These are phyloP conservation scores for Rhodeus uyekii DNA, from an alignment of 2,797 vertebrate species.

Conservation along the genomic window DNA sequence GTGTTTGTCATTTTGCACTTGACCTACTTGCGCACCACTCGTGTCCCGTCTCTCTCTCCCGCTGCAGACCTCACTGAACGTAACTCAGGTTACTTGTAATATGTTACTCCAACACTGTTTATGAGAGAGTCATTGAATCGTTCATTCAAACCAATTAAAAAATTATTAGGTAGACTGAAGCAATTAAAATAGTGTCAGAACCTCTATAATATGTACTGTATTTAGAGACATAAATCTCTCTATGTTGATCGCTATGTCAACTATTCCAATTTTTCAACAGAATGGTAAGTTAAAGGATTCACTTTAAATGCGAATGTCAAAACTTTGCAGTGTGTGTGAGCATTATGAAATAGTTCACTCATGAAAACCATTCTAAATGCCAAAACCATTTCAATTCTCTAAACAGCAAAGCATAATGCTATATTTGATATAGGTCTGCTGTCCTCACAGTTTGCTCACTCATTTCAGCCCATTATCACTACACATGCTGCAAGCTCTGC, in stretches of 20 bases:
- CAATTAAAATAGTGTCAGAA: neutral
- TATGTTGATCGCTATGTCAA: neutral
- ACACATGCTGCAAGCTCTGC: constrained; percentile 19
- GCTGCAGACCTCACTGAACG: no score
- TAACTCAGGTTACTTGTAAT: no score
- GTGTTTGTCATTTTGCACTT: no score
- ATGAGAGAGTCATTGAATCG: neutral
- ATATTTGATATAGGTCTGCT: constrained; percentile 36
- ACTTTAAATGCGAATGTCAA: neutral
- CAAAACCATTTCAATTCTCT: neutral
- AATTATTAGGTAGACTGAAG: neutral
- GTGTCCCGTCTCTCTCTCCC: no score
- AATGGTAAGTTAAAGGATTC: neutral
- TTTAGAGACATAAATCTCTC: neutral
- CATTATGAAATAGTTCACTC: neutral
- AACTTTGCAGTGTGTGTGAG: neutral
- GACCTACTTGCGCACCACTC: no score
- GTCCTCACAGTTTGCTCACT: constrained; percentile 20
- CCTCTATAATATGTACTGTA: neutral
- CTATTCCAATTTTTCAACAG: neutral
- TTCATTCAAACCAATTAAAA: neutral
- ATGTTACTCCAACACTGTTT: no score
- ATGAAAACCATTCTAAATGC: neutral
- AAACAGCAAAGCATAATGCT: neutral
- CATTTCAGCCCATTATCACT: constrained; percentile 15